Conservation (phyloP, 2,113 vertebrate species). For the Neolamprologus tretocephalus region DNA sequence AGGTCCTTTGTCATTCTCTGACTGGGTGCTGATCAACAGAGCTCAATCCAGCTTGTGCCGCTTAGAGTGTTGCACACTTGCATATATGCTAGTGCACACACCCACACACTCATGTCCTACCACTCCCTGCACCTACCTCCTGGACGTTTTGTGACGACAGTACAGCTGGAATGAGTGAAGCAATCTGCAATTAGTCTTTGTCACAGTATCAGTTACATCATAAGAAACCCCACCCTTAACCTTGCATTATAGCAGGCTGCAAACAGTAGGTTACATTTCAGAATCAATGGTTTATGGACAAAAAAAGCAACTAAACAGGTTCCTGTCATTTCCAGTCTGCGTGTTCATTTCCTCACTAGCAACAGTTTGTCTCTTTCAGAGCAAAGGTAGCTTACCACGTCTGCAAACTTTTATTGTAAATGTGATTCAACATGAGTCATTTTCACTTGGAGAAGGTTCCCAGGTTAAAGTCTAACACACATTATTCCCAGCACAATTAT, state of each 20-base stretch:
- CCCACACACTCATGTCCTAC: neutral
- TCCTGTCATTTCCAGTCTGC: neutral
- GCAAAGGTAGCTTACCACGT: neutral
- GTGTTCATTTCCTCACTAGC: neutral
- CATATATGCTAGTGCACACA: neutral
- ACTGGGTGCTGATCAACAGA: neutral
- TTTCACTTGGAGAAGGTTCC: neutral
- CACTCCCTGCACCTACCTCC: slow-evolving; percentile 49
- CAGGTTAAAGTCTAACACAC: neutral
- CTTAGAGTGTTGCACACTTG: neutral
- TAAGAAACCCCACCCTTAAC: neutral
- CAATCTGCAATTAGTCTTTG: slow-evolving; percentile 42
- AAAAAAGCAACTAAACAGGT: neutral
- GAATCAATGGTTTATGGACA: neutral
- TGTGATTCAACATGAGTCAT: neutral
- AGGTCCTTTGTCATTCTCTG: slow-evolving; percentile 17
- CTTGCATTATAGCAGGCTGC: neutral
- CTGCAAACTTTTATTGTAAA: neutral
- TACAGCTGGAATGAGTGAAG: slow-evolving; percentile 52
- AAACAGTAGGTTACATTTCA: neutral
- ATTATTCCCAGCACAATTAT: neutral
- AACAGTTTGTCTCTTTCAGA: neutral
- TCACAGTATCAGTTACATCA: slow-evolving; percentile 34
- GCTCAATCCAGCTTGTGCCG: neutral
- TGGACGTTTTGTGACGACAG: slow-evolving; percentile 39